phyloP scores from a whole-genome alignment of 2,113 vertebrate species.

The Sorex fumeus region DNA sequence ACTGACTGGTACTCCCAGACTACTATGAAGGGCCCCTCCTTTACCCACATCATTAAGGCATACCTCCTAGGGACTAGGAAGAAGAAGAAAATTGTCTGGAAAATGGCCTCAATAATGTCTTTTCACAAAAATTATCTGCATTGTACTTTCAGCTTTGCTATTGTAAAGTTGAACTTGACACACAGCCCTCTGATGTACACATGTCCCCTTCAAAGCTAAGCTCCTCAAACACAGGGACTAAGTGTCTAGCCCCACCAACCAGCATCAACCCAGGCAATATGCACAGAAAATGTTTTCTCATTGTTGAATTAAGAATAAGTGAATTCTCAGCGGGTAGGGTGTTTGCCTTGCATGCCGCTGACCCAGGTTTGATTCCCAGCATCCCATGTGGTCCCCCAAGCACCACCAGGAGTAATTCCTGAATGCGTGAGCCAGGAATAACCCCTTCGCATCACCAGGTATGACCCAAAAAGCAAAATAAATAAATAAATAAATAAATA shows the following conservation, averaged over 20 bases:
- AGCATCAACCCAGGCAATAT: background rate
- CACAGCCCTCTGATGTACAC: background rate
- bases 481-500: background rate
- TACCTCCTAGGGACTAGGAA: background rate
- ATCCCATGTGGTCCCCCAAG: too few relatives aligned
- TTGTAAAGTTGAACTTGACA: background rate
- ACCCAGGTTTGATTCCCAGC: too few relatives aligned
- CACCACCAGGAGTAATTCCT: too few relatives aligned
- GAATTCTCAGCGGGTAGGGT: background rate
- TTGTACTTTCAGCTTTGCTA: background rate
- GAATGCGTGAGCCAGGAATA: too few relatives aligned
- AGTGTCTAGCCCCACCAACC: background rate
- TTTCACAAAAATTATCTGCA: background rate
- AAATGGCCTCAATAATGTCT: background rate
- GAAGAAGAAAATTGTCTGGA: conserved; percentile 10
- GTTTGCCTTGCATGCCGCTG: too few relatives aligned
- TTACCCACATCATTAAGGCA: background rate
- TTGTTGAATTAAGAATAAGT: background rate
- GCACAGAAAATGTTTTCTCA: conserved; percentile 1
- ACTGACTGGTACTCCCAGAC: background rate
- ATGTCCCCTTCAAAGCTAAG: background rate
- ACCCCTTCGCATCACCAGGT: too few relatives aligned
- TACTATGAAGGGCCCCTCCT: background rate
- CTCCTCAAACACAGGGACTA: background rate
- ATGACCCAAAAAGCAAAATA: background rate